Evolutionary conservation across 1,140 invertebrate species (phyloP).

Genomic region (Drosophila yakuba): DNA sequence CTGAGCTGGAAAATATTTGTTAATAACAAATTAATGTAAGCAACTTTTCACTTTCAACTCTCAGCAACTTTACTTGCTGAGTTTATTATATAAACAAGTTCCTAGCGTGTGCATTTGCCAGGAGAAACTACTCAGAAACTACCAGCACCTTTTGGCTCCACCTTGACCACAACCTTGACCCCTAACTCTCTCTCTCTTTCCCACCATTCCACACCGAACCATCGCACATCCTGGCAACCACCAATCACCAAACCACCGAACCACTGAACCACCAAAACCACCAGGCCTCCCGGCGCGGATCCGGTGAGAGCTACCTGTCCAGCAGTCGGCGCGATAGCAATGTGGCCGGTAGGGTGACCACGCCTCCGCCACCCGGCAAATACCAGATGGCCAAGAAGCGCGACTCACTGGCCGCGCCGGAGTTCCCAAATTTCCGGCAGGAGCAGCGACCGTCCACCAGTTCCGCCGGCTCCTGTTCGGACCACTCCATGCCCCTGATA

Average conservation of each 20-base stretch:
- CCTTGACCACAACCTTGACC: constrained; percentile 1
- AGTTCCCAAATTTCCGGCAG: constrained; percentile 86
- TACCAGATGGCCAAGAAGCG: constrained; percentile 88
- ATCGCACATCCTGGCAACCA: background rate
- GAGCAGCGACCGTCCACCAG: constrained; percentile 92
- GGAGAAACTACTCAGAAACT: background rate
- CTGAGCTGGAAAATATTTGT: background rate
- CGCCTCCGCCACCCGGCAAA: constrained; percentile 87
- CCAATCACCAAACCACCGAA: background rate
- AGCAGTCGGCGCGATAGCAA: constrained; percentile 88
- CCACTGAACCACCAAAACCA: background rate
- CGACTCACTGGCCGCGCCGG: constrained; percentile 87
- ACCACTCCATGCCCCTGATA: constrained; percentile 65
- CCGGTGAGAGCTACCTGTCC: constrained; percentile 87
- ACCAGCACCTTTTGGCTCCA: background rate
- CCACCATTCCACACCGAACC: background rate
- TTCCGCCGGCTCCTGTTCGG: constrained; percentile 89
- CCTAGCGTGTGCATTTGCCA: background rate
- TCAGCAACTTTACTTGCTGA: no score
- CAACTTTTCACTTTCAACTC: no score
- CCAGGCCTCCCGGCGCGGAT: constrained; percentile 86
- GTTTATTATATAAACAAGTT: no score
- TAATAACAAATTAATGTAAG: no score
- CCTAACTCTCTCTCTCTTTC: constrained; percentile 40
- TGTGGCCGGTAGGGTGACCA: constrained; percentile 84